Percentiles rank a stretch among this genome's conserved stretches.
phyloP scores from a whole-genome alignment of 2,797 vertebrate genomes.

The Pangasius djambal region DNA sequence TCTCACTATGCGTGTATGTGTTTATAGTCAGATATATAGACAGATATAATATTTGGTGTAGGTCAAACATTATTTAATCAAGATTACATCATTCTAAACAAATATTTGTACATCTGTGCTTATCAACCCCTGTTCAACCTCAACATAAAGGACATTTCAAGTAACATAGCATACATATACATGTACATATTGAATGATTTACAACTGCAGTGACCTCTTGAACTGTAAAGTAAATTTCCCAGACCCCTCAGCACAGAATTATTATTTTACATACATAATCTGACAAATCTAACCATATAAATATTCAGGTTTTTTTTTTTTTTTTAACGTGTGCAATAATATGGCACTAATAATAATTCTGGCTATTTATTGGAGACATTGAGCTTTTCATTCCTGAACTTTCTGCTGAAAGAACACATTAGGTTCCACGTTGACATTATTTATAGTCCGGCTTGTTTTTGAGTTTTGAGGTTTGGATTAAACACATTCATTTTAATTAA shows the following conservation, averaged over 20 bases:
- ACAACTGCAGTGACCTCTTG: not conserved
- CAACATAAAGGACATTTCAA: not conserved
- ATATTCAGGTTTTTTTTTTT: not conserved
- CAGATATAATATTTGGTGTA: not conserved
- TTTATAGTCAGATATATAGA: not conserved
- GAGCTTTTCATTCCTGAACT: not conserved
- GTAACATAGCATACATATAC: not conserved
- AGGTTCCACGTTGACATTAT: not conserved
- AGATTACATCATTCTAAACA: not conserved
- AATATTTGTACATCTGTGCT: not conserved
- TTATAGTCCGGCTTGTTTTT: not conserved
- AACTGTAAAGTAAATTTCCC: not conserved
- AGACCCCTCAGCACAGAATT: not conserved
- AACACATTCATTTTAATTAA: not conserved
- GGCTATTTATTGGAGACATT: not conserved
- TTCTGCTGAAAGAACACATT: not conserved
- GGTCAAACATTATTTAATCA: not conserved
- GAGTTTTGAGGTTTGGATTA: not conserved
- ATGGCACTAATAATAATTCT: too few species aligned
- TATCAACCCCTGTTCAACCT: not conserved
- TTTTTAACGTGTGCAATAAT: not conserved
- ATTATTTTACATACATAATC: not conserved
- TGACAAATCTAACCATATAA: not conserved
- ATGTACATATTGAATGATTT: not conserved
- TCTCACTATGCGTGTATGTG: not conserved